phyloP scores from a whole-genome alignment of 2,888 invertebrate genomes.

The Actias luna region DNA sequence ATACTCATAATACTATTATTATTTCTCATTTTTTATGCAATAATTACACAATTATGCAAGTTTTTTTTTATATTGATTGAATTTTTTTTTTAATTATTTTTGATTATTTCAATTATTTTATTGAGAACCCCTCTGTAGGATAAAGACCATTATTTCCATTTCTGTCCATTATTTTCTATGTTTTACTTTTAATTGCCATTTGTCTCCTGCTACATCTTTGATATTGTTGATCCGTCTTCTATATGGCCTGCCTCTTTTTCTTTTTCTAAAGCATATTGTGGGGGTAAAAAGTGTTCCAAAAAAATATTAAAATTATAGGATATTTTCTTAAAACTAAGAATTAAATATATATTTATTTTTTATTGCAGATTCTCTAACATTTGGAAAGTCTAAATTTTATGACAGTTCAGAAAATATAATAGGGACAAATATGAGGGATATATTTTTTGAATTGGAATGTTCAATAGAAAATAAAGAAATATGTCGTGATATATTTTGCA shows the following conservation, averaged over 20 bases:
- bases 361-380: slow-evolving; percentile 12
- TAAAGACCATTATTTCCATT: too few relatives aligned
- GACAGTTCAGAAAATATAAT: slow-evolving; percentile 68
- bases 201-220: too few relatives aligned
- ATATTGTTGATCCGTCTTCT: too few relatives aligned
- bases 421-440: slow-evolving; percentile 75
- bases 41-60: too few relatives aligned
- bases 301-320: neutral
- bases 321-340: neutral
- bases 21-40: too few relatives aligned
- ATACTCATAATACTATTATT: too few relatives aligned
- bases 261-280: neutral
- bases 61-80: too few relatives aligned
- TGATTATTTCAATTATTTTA: too few relatives aligned
- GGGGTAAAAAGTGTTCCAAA: neutral
- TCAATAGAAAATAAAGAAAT: slow-evolving; percentile 90
- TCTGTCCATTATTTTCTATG: too few relatives aligned
- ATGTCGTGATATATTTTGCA: slow-evolving; percentile 91
- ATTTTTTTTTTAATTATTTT: too few relatives aligned
- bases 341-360: neutral
- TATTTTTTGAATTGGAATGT: slow-evolving; percentile 94
- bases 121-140: too few relatives aligned
- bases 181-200: too few relatives aligned
- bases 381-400: slow-evolving; percentile 71
- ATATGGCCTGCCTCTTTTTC: neutral